These are phyloP conservation scores for Xestia xanthographa DNA, from an alignment of 2,888 invertebrate species.

Conservation along the genomic window DNA sequence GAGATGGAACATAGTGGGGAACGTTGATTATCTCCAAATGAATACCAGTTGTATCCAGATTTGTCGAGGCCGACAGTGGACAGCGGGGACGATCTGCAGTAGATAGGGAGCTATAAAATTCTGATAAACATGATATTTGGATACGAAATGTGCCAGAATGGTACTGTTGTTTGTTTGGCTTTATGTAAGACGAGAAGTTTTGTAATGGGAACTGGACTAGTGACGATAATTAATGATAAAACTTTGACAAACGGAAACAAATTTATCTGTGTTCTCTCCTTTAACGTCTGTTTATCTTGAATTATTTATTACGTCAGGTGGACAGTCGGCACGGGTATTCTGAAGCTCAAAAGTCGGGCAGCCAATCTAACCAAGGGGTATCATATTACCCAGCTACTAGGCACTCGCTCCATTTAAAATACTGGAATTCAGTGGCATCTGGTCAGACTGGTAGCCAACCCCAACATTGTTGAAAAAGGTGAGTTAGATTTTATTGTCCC, in stretches of 20 bases:
- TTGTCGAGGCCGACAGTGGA: slow-evolving; percentile 73
- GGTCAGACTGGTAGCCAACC: background rate
- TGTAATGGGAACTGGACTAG: slow-evolving; percentile 6
- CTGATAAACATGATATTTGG: slow-evolving; percentile 56
- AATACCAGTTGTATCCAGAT: slow-evolving; percentile 85
- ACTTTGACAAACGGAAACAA: slow-evolving; percentile 7
- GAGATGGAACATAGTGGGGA: slow-evolving; percentile 56
- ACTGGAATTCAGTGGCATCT: background rate
- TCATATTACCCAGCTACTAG: background rate
- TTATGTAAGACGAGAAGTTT: slow-evolving; percentile 13
- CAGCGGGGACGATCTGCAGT: slow-evolving; percentile 38
- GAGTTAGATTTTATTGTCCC: background rate
- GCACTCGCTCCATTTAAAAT: background rate
- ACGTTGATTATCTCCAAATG: slow-evolving; percentile 82
- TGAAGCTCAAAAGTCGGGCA: background rate
- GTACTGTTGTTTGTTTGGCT: slow-evolving; percentile 31
- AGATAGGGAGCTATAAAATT: slow-evolving; percentile 44
- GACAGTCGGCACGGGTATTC: background rate
- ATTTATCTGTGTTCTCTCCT: background rate
- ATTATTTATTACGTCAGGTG: background rate
- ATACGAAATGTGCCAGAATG: slow-evolving; percentile 19
- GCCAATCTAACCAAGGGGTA: background rate
- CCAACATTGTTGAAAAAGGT: background rate
- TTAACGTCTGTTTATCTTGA: background rate
- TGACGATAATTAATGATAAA: slow-evolving; percentile 3